Evolutionary conservation across 2,113 vertebrate genomes (phyloP), one percentile per base, ranked within the genome.

Genomic region (Pavo muticus): DNA sequence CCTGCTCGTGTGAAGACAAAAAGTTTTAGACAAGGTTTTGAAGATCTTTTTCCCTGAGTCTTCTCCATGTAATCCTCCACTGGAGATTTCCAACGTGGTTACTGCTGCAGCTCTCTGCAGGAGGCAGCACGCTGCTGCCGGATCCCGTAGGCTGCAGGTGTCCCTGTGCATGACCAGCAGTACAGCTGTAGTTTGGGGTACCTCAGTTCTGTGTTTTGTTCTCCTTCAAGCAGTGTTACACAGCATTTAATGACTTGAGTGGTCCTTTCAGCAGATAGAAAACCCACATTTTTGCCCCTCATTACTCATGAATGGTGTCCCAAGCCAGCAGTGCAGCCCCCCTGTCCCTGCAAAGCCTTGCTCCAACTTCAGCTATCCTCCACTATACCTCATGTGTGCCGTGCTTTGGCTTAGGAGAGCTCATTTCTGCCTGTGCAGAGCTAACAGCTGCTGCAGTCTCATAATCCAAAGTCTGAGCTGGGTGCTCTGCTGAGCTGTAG

Each of bases 91-190:
- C 14, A 32, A 6, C 48, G 8, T 25, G 59, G 35, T n/a, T 19
- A 20, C 4, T 45, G 7, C 35, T 40, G 42, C 3, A 40, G 32
- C 21, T 30, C 4, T 44, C 42, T 47, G 57, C 21, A 9, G 30
- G 67, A 68, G 68, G 21, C 17, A 18, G 5, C 6, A 1, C 27
- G 39, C 60, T 56, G 37, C 44, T 27, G 18, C 40, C 7, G 24
- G 47, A 29, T 69, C 30, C 40, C 0, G 0, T n/a, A 56, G 16
- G 11, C 17, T 32, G 61, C 40, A 81, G 42, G 0, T 61, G 10
- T 63, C 57, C 67, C 3, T 2, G 12, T 35, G 50, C 4, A 0
- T 54, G 15, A 35, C 24, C 35, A 16, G 2, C 50, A 60, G 13
- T 18, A 6, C 30, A 5, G 30, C 32, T 30, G 6, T 84, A 73